These are phyloP conservation scores for Trachurus trachurus DNA, from an alignment of 2,797 vertebrate species.

Conservation along the genomic window DNA sequence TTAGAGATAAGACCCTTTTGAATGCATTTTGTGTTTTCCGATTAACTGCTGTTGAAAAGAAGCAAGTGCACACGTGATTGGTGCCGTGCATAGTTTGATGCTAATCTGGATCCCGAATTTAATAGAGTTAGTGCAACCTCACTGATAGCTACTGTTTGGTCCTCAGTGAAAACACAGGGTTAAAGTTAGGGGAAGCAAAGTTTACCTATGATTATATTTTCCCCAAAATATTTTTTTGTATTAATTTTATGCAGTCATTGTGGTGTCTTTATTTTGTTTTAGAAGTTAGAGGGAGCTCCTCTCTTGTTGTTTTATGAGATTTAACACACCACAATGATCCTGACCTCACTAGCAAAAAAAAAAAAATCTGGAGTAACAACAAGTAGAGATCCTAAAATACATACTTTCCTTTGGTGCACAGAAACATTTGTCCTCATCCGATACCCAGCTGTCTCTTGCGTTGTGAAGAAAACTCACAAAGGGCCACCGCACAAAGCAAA, in stretches of 20 bases:
- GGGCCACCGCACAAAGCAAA: background rate
- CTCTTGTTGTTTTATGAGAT: no score
- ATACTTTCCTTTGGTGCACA: background rate
- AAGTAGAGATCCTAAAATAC: background rate
- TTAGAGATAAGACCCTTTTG: conserved; percentile 12
- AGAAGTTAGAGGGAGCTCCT: no score
- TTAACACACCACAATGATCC: no score
- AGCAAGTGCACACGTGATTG: background rate
- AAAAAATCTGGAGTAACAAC: background rate
- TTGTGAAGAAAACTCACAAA: background rate
- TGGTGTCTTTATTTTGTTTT: no score
- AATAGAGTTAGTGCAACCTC: no score
- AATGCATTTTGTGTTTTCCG: background rate
- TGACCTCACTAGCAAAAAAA: no score
- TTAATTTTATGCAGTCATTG: no score
- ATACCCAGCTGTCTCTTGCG: background rate
- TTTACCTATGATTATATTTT: background rate
- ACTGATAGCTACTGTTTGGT: background rate
- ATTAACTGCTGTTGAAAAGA: conserved; percentile 13
- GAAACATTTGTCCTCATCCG: background rate
- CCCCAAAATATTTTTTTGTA: background rate
- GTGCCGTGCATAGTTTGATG: no score
- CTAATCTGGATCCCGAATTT: no score
- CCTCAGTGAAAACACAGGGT: background rate
- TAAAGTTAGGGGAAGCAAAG: background rate